Conservation (phyloP, 2,797 vertebrate species). For the Tiaroga cobitis region DNA sequence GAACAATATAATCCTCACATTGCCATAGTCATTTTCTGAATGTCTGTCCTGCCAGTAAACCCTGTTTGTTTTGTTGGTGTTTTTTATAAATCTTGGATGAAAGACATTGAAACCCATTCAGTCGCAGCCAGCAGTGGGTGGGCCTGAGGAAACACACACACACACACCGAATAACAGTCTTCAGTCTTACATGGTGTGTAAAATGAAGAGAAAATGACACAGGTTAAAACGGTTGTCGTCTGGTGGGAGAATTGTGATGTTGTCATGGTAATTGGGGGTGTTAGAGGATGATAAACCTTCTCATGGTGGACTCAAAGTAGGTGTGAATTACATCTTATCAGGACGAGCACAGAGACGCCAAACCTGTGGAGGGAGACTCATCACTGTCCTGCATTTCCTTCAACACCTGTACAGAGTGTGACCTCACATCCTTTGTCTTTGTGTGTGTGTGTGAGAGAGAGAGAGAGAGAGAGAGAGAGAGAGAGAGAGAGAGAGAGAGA, state of each 20-base stretch:
- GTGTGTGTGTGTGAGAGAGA: slow-evolving; percentile 70
- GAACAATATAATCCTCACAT: slow-evolving; percentile 37
- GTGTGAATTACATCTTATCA: slow-evolving; percentile 33
- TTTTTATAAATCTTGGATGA: slow-evolving; percentile 41
- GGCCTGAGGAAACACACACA: not conserved
- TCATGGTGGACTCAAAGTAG: not conserved
- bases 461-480: slow-evolving; percentile 45
- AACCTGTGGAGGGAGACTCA: slow-evolving; percentile 6
- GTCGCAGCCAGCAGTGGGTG: slow-evolving; percentile 24
- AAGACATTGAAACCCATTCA: slow-evolving; percentile 44
- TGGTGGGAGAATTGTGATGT: slow-evolving; percentile 36
- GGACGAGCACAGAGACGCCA: not conserved
- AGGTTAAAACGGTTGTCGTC: slow-evolving; percentile 12
- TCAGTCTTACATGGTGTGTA: slow-evolving; percentile 1
- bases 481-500: slow-evolving; percentile 38
- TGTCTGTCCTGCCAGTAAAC: slow-evolving; percentile 27
- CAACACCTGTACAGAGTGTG: not conserved
- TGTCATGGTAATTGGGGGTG: slow-evolving; percentile 52
- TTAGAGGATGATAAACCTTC: slow-evolving; percentile 42
- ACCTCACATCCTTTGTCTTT: slow-evolving; percentile 61
- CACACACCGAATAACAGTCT: not conserved
- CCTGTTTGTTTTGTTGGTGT: slow-evolving; percentile 31
- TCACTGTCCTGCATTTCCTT: slow-evolving; percentile 24
- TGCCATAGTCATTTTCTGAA: slow-evolving; percentile 30
- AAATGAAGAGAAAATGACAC: slow-evolving; percentile 26